Percentiles rank a stretch among this genome's conserved stretches.
Conservation (phyloP, 2,113 vertebrate genomes). For the Chloebia gouldiae region DNA sequence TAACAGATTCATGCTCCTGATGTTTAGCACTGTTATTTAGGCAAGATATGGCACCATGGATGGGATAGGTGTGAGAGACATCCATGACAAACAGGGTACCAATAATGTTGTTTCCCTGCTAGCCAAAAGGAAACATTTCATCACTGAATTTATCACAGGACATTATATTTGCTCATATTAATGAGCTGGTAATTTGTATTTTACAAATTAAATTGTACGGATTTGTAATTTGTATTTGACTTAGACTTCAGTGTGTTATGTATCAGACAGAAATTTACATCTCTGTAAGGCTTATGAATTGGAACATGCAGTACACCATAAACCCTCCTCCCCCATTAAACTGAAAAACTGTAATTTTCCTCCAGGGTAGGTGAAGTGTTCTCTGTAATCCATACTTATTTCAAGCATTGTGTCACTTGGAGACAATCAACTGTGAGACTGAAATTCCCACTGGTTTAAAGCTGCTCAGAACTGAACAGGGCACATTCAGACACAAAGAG, state of each 20-base stretch:
- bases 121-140: not conserved
- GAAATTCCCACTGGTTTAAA: conserved; percentile 68
- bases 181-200: not conserved
- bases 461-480: conserved; percentile 5
- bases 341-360: not conserved
- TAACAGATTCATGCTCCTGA: not conserved
- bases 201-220: not conserved
- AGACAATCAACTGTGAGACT: conserved; percentile 5
- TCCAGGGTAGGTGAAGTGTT: not conserved
- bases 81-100: not conserved
- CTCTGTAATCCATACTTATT: not conserved
- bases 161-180: not conserved
- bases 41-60: not conserved
- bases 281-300: not conserved
- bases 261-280: not conserved
- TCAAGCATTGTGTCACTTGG: not conserved
- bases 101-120: not conserved
- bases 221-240: not conserved
- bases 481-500: conserved; percentile 68
- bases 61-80: not conserved
- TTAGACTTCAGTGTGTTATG: not conserved
- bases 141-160: not conserved
- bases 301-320: not conserved
- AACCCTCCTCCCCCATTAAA: not conserved
- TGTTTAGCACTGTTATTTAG: not conserved